Percentiles rank a stretch among this genome's conserved stretches.
phyloP scores from a whole-genome alignment of 2,113 vertebrate genomes.

The Cnemophilus loriae region DNA sequence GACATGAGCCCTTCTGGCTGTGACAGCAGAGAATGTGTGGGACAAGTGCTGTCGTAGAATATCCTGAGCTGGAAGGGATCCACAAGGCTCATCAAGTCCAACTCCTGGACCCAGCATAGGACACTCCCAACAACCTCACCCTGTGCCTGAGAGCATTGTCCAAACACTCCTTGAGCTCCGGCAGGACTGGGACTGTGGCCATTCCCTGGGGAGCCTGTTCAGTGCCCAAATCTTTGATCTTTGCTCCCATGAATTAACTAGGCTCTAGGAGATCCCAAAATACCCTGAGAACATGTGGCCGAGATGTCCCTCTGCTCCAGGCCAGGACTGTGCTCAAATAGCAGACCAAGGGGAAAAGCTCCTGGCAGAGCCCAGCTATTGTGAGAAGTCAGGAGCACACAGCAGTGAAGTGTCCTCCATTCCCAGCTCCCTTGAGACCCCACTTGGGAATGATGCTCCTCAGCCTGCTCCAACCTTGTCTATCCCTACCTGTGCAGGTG shows the following conservation, averaged over 20 bases:
- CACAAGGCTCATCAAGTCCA: background rate
- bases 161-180: background rate
- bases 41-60: rapidly evolving
- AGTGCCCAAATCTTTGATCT: background rate
- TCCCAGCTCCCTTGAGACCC: background rate
- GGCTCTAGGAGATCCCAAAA: background rate
- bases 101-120: background rate
- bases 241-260: background rate
- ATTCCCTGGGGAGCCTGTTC: background rate
- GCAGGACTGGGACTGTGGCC: background rate
- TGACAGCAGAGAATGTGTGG: background rate
- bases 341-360: background rate
- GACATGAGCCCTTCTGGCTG: background rate
- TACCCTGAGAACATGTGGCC: background rate
- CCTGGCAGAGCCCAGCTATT: background rate
- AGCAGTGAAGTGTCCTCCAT: background rate
- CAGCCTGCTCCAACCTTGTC: background rate
- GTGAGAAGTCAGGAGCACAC: background rate
- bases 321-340: background rate
- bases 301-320: background rate
- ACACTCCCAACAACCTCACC: background rate
- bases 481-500: constrained; percentile 90
- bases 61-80: background rate
- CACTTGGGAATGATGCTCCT: background rate
- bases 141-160: background rate